Evolutionary conservation across 2,113 vertebrate species (phyloP).

Genomic region (Labrus mixtus): DNA sequence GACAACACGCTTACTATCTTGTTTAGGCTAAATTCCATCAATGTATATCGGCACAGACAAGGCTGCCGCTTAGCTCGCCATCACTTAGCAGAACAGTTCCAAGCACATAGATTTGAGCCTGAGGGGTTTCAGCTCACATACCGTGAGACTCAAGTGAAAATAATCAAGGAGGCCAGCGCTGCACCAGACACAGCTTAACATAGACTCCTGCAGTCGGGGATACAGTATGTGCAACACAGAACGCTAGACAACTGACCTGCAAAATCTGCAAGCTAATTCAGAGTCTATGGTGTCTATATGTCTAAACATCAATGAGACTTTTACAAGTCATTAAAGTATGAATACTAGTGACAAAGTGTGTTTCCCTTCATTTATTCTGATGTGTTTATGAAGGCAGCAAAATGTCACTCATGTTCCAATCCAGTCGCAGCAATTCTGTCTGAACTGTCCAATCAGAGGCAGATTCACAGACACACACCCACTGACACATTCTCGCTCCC

Average conservation of each 20-base stretch:
- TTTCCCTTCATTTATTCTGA: constrained; percentile 30
- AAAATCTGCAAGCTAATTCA: constrained; percentile 33
- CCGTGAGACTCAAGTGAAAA: constrained; percentile 56
- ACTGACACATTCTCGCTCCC: too few species aligned
- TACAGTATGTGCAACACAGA: constrained; percentile 32
- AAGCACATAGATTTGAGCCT: constrained; percentile 56
- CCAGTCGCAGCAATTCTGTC: background rate
- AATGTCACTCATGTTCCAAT: background rate
- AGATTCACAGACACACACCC: too few species aligned
- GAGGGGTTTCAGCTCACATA: constrained; percentile 55
- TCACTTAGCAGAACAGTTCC: constrained; percentile 50
- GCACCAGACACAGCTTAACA: constrained; percentile 23
- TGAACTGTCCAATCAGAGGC: too few species aligned
- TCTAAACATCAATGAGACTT: constrained; percentile 37
- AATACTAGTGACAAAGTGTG: constrained; percentile 48
- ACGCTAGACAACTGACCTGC: constrained; percentile 53
- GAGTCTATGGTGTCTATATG: constrained; percentile 49
- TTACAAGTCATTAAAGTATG: constrained; percentile 23
- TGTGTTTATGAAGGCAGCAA: constrained; percentile 29
- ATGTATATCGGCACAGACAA: constrained; percentile 49
- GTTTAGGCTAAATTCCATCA: constrained; percentile 56
- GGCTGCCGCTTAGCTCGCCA: constrained; percentile 44
- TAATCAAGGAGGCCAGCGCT: constrained; percentile 50
- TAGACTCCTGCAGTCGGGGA: constrained; percentile 32
- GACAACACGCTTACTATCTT: constrained; percentile 50